Base-by-base conservation (phyloP, 2,797 vertebrate genomes). In the Labeo calbasu region DNA sequence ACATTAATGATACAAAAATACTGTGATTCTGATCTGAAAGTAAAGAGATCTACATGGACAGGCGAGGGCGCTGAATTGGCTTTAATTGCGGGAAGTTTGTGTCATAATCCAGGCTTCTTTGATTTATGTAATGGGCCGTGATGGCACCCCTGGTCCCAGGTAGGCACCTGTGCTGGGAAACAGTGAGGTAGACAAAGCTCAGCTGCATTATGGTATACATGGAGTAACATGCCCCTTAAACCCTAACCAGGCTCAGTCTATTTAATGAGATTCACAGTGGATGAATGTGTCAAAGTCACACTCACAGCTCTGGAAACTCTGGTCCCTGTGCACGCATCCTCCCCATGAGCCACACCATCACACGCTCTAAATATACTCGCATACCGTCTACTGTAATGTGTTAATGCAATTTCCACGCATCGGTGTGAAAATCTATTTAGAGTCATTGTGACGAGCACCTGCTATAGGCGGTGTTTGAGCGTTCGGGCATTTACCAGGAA, bases 81-180 rank as follows among this genome's bases (percentile, higher is more conserved):
- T 77, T 88, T 87, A 88, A 90, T 89, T 88, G 86, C 84, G 81
- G 53, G 8, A 68, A 76, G 79, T 73, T 82, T 14, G 9, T 84
- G 88, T 86, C 86, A 89, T 89, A 86, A 88, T 84, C 43, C 71
- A 82, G 82, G 83, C 69, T 86, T 36, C 61, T 86, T 84, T 89
- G 88, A 91, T 90, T 89, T 89, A 91, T 89, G 85, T 70, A 84
- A 81, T 84, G 36, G 65, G 76, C 71, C 84, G 68, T 81, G 72
- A 84, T 82, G 50, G 84, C 65, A 25, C 77, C 83, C 77, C 81
- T 86, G 85, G 82, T 87, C 69, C 51, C 66, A 43, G 57, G 71
- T 86, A 79, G 78, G 81, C 73, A 85, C 76, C 82, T 84, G 83
- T 77, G 81, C 76, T 71, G 73, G 19, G 50, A 77, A 63, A 61